Evolutionary conservation across 1,140 invertebrate species (phyloP).

Genomic region (Lepidurus couesii): DNA sequence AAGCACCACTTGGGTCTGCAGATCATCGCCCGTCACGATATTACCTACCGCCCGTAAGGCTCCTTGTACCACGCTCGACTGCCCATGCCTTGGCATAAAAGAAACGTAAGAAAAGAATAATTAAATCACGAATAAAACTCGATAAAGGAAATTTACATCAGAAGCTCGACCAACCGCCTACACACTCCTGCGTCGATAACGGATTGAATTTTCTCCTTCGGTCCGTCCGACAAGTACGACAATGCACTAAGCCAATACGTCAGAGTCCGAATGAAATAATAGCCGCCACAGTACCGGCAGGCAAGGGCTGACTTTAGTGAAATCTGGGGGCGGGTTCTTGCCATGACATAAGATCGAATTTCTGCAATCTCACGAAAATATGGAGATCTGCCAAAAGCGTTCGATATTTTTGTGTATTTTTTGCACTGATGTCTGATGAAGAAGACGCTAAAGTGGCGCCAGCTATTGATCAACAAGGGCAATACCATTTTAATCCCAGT

Average conservation of each 20-base stretch:
- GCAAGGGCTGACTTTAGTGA: constrained; percentile 68
- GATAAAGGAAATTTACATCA: constrained; percentile 60
- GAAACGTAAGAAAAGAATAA: constrained; percentile 1
- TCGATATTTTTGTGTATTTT: constrained; percentile 95
- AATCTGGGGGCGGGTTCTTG: constrained; percentile 93
- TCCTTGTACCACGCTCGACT: constrained; percentile 88
- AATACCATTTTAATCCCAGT: constrained; percentile 59
- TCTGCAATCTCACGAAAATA: constrained; percentile 91
- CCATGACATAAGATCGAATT: constrained; percentile 95
- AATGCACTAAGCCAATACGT: constrained; percentile 93
- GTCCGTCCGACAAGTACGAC: constrained; percentile 90
- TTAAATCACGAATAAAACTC: too few species aligned
- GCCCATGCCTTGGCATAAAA: constrained; percentile 63
- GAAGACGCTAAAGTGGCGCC: constrained; percentile 71
- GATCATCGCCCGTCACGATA: constrained; percentile 95
- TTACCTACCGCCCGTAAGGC: constrained; percentile 93
- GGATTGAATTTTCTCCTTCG: constrained; percentile 96
- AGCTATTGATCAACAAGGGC: constrained; percentile 64
- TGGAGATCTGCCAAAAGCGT: constrained; percentile 92
- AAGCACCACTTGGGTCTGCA: constrained; percentile 90
- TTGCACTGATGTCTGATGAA: constrained; percentile 80
- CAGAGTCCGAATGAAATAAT: constrained; percentile 80
- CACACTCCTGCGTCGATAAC: constrained; percentile 96
- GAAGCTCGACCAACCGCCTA: constrained; percentile 82
- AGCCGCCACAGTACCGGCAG: constrained; percentile 80